A percentile compares a stretch with the other conserved stretches of the same genome.
Evolutionary conservation across 2,797 vertebrate genomes (phyloP).

Genomic region (Myripristis murdjan): DNA sequence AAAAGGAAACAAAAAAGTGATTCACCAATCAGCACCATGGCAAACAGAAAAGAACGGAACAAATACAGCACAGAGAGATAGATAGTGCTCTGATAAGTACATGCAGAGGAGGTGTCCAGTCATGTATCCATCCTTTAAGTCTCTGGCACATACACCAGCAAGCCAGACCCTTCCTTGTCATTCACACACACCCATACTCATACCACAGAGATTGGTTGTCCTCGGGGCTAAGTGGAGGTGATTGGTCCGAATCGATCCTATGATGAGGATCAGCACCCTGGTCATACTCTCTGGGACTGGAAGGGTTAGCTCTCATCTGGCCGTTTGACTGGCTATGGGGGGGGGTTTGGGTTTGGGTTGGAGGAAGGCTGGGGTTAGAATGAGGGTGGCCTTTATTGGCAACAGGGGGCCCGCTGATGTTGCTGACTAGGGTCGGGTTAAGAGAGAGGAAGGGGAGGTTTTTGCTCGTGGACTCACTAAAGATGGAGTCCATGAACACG

Average conservation of each 20-base stretch:
- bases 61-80: constrained; percentile 49
- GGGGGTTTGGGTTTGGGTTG: constrained; percentile 70
- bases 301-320: constrained; percentile 60
- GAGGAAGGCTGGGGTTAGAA: constrained; percentile 43
- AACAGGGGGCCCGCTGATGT: constrained; percentile 90
- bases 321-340: constrained; percentile 71
- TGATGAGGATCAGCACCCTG: constrained; percentile 59
- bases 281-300: constrained; percentile 42
- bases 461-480: constrained; percentile 82
- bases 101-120: constrained; percentile 71
- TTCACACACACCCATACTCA: constrained; percentile 97
- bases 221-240: constrained; percentile 87
- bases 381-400: constrained; percentile 74
- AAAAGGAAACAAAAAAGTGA: neutral
- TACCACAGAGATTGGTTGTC: constrained; percentile 96
- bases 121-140: constrained; percentile 20
- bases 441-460: constrained; percentile 92
- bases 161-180: constrained; percentile 38
- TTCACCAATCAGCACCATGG: constrained; percentile 50
- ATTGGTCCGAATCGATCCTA: constrained; percentile 75
- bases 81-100: constrained; percentile 69
- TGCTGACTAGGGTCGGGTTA: constrained; percentile 96
- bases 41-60: constrained; percentile 57
- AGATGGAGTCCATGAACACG: constrained; percentile 86
- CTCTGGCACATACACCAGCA: constrained; percentile 13